Evolutionary conservation across 2,888 invertebrate genomes (phyloP), one percentile per base, ranked within the genome.

Genomic region (Lagria hirta): DNA sequence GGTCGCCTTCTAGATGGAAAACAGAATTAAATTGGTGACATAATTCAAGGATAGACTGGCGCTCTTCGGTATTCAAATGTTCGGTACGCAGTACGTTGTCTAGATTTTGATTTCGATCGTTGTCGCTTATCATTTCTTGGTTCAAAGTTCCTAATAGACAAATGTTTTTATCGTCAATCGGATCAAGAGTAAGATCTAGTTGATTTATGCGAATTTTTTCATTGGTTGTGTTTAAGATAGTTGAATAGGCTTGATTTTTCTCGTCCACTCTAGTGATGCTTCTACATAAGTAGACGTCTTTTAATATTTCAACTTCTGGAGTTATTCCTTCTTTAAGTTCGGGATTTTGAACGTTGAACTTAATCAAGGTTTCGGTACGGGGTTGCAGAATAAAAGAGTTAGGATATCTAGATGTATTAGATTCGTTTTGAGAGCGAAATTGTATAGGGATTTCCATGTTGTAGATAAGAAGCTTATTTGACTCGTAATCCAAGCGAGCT

Each of bases 51-150:
- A 58, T 20, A 1, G 44, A 36, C 12, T 40, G 10, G 30, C 20
- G 40, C 48, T 60, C 56, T 37, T 56, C 55, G 4, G 7, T 12
- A 46, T 57, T 57, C 18, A 57, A 37, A 37, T 58, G 55, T 20
- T 52, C 43, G 0, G 38, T 17, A 26, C 49, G 17, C 5, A 55
- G 28, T 30, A 36, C 43, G 20, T 48, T 17, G n/a, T n/a, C n/a
- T 10, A 16, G n/a, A 16, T 10, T 36, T 23, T 20, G 42, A 23
- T 27, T 14, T 15, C 20, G 21, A 6, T 17, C 21, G 3, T 16
- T 21, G 20, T 32, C 20, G 8, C 7, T 35, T 35, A 8, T 24
- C 8, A 17, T 14, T 23, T 22, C 15, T 6, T 23, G n/a, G 12
- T n/a, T n/a, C n/a, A n/a, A n/a, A 6, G 3, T 4, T 23, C 7